phyloP scores from a whole-genome alignment of 1,140 invertebrate species.

The Diploscapter pachys region DNA sequence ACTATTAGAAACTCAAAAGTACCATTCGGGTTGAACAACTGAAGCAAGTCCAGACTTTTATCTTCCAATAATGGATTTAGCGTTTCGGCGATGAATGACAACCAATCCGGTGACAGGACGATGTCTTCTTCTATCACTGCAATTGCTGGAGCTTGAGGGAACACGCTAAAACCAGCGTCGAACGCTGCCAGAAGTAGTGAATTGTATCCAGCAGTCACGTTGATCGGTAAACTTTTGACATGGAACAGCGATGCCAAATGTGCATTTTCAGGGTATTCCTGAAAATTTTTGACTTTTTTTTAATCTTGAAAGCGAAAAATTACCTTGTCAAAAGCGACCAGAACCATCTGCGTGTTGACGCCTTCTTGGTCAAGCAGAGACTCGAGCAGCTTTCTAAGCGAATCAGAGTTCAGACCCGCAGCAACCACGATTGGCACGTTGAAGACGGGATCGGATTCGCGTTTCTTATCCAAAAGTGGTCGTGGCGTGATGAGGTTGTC shows the following conservation, averaged over 20 bases:
- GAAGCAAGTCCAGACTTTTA: conserved; percentile 5
- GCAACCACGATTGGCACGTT: conserved; percentile 36
- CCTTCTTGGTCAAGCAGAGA: conserved; percentile 27
- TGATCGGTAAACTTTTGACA: conserved; percentile 30
- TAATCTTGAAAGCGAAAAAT: too few relatives aligned
- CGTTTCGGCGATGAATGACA: conserved; percentile 12
- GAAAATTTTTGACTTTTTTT: too few relatives aligned
- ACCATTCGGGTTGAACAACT: conserved; percentile 25
- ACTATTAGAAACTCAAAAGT: neutral
- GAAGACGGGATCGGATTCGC: conserved; percentile 26
- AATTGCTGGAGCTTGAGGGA: conserved; percentile 19
- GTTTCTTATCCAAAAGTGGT: conserved; percentile 21
- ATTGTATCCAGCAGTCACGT: neutral
- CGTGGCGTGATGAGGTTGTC: conserved; percentile 29
- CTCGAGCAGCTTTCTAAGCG: conserved; percentile 24
- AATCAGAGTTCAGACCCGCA: conserved; percentile 10
- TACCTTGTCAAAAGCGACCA: conserved; percentile 28
- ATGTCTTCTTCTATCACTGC: conserved; percentile 27
- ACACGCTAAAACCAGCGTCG: conserved; percentile 2
- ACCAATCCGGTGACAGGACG: conserved; percentile 3
- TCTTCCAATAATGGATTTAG: conserved; percentile 7
- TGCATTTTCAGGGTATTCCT: conserved; percentile 29
- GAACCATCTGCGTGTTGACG: conserved; percentile 33
- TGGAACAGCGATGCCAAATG: conserved; percentile 29
- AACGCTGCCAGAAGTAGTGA: conserved; percentile 16